Conservation (phyloP, 2,797 vertebrate species). For the Diplodus sargus region DNA sequence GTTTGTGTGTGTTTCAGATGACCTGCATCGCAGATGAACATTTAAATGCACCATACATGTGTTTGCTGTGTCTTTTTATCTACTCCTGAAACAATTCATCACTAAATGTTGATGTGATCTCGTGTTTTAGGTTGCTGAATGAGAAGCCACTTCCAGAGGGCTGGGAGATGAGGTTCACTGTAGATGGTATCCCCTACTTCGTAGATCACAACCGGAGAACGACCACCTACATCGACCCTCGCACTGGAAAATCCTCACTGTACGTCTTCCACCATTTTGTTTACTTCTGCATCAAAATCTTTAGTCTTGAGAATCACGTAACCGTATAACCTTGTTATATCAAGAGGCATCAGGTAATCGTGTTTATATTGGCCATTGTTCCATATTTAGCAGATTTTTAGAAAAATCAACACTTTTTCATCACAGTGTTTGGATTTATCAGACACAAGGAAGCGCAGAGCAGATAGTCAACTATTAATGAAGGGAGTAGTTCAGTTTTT, state of each 20-base stretch:
- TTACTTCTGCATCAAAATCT: neutral
- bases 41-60: neutral
- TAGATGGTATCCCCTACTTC: constrained; percentile 97
- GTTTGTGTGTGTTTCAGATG: constrained; percentile 44
- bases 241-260: constrained; percentile 98
- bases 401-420: neutral
- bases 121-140: constrained; percentile 89
- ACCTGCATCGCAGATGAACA: too few species aligned
- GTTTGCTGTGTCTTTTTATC: neutral
- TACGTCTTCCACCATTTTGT: constrained; percentile 77
- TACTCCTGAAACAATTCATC: neutral
- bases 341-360: neutral
- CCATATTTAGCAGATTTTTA: neutral
- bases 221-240: constrained; percentile 98
- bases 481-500: too few species aligned
- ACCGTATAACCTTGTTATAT: neutral
- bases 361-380: neutral
- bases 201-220: constrained; percentile 98
- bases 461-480: too few species aligned
- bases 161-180: constrained; percentile 99
- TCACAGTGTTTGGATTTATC: too few species aligned
- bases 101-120: neutral
- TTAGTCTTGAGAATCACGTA: neutral
- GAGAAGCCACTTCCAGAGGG: constrained; percentile 98
- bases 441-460: too few species aligned